Evolutionary conservation across 2,113 vertebrate species (phyloP).

Genomic region (Sceloporus undulatus): DNA sequence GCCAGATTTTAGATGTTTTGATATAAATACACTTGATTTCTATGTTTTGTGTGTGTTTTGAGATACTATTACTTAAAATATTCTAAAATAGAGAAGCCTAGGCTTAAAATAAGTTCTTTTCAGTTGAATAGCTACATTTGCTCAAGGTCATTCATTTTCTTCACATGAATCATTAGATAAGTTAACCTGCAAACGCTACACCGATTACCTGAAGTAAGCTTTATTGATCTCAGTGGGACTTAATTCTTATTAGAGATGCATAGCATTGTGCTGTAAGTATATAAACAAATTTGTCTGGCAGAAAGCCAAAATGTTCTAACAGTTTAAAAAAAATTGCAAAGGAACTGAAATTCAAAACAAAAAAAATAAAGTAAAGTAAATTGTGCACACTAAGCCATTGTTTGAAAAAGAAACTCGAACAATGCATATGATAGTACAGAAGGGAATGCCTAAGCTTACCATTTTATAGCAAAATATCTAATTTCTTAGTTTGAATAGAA

Average conservation of each 20-base stretch:
- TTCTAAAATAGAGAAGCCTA: neutral
- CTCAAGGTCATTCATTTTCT: neutral
- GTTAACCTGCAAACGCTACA: neutral
- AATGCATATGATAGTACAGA: neutral
- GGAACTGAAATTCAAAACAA: neutral
- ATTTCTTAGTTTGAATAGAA: neutral
- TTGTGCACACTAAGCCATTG: neutral
- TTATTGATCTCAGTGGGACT: neutral
- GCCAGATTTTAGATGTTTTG: conserved; percentile 20
- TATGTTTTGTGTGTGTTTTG: neutral
- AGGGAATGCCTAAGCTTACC: neutral
- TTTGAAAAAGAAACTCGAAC: neutral
- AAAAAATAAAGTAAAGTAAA: neutral
- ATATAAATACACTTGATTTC: neutral
- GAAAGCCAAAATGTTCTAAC: neutral
- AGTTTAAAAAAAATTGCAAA: neutral
- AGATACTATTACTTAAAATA: neutral
- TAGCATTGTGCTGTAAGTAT: neutral
- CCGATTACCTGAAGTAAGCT: neutral
- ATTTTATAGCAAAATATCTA: neutral
- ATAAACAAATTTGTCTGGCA: neutral
- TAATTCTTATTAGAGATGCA: neutral
- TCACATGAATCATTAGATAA: neutral
- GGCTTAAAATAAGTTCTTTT: neutral
- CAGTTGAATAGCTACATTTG: neutral